Evolutionary conservation across 2,113 vertebrate genomes (phyloP).

Genomic region (Labeo rohita): DNA sequence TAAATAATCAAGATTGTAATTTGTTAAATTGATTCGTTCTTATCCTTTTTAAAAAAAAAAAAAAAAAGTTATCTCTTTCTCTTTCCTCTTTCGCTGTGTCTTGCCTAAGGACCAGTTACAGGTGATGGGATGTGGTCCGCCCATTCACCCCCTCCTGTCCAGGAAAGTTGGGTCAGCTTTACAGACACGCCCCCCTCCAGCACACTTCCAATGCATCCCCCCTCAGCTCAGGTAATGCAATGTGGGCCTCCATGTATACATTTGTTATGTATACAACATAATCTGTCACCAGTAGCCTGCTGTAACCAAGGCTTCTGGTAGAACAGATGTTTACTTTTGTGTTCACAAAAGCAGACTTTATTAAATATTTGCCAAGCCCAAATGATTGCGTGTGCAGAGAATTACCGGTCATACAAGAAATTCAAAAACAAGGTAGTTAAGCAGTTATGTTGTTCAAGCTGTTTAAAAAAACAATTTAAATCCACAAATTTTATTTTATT

Average conservation of each 20-base stretch:
- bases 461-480: background rate
- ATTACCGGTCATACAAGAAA: background rate
- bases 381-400: background rate
- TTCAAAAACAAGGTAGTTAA: background rate
- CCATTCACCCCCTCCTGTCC: constrained; percentile 91
- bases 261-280: constrained; percentile 8
- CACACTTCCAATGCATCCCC: constrained; percentile 95
- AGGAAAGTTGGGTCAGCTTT: constrained; percentile 99
- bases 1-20: background rate
- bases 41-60: background rate
- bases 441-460: background rate
- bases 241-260: constrained; percentile 5
- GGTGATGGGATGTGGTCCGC: constrained; percentile 91
- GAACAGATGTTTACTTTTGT: constrained; percentile 25
- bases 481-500: too few relatives aligned
- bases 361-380: constrained; percentile 45
- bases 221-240: constrained; percentile 90
- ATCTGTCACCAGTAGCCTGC: constrained; percentile 18
- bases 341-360: background rate
- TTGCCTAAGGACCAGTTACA: constrained; percentile 69
- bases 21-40: background rate
- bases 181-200: constrained; percentile 97
- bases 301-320: constrained; percentile 10
- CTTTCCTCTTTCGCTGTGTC: background rate
- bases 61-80: background rate